These are phyloP conservation scores for Nannoperca australis DNA, from an alignment of 2,797 vertebrate species.

Conservation along the genomic window DNA sequence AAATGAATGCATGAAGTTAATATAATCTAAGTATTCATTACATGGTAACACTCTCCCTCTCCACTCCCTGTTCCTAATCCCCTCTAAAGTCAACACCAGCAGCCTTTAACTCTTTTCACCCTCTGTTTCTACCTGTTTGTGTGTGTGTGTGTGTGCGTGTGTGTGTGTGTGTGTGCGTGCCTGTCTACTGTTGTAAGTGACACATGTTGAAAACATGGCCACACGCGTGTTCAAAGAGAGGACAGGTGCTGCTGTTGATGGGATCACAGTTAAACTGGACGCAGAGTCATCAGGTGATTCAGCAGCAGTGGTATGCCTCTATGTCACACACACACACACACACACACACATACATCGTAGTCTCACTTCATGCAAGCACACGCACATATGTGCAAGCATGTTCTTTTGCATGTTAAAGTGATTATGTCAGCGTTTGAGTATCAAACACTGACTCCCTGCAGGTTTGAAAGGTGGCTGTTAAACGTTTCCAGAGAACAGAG, in stretches of 20 bases:
- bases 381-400: not conserved
- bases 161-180: constrained; percentile 6
- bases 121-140: not conserved
- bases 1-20: not conserved
- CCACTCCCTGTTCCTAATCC: constrained; percentile 33
- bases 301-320: constrained; percentile 46
- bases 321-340: constrained; percentile 1
- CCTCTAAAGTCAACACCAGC: constrained; percentile 31
- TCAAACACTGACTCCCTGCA: not conserved
- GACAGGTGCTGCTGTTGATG: constrained; percentile 39
- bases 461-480: not conserved
- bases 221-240: constrained; percentile 40
- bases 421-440: not conserved
- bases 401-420: not conserved
- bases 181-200: constrained; percentile 30
- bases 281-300: constrained; percentile 65
- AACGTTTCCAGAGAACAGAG: not conserved
- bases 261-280: constrained; percentile 9
- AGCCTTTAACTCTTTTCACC: not conserved
- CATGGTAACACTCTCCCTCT: not conserved
- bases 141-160: constrained; percentile 20
- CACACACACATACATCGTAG: not conserved
- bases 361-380: not conserved
- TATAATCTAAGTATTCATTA: constrained; percentile 10
- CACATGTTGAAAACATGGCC: constrained; percentile 11